Conservation (phyloP, 2,797 vertebrate genomes). For the Betta splendens region DNA sequence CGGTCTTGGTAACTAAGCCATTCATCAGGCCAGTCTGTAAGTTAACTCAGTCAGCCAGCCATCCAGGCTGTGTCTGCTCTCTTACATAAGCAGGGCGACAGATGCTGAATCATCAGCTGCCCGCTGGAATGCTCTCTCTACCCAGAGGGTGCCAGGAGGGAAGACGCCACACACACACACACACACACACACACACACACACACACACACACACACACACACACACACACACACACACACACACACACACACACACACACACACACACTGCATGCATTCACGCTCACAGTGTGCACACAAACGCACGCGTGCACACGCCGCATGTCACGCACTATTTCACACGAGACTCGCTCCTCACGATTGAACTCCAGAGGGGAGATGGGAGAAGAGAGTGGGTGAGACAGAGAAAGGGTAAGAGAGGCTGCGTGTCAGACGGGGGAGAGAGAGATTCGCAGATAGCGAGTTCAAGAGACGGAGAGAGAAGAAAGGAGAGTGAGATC, state of each 20-base stretch:
- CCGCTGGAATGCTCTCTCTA: conserved; percentile 73
- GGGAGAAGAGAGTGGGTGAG: conserved; percentile 27
- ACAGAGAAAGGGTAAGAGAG: conserved; percentile 21
- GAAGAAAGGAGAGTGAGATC: conserved; percentile 69
- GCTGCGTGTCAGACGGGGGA: conserved; percentile 39
- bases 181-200: conserved; percentile 15
- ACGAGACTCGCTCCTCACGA: conserved; percentile 59
- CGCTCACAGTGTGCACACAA: conserved; percentile 38
- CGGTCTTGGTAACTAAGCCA: conserved; percentile 29
- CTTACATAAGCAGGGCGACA: conserved; percentile 78
- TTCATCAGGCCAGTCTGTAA: conserved; percentile 52
- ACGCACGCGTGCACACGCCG: conserved; percentile 20
- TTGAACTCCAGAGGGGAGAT: conserved; percentile 58
- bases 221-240: conserved; percentile 1
- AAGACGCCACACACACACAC: conserved; percentile 41
- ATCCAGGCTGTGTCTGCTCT: conserved; percentile 60
- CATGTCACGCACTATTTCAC: conserved; percentile 72
- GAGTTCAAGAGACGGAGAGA: conserved; percentile 61
- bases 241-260: conserved; percentile 37
- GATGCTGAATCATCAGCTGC: conserved; percentile 83
- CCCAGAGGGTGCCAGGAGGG: conserved; percentile 73
- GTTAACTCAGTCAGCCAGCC: conserved; percentile 58
- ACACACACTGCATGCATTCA: conserved; percentile 43
- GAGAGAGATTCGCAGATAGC: conserved; percentile 45
- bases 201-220: conserved; percentile 16